These are phyloP conservation scores for Gymnocypris eckloni DNA, from an alignment of 2,797 vertebrate species.

Conservation along the genomic window DNA sequence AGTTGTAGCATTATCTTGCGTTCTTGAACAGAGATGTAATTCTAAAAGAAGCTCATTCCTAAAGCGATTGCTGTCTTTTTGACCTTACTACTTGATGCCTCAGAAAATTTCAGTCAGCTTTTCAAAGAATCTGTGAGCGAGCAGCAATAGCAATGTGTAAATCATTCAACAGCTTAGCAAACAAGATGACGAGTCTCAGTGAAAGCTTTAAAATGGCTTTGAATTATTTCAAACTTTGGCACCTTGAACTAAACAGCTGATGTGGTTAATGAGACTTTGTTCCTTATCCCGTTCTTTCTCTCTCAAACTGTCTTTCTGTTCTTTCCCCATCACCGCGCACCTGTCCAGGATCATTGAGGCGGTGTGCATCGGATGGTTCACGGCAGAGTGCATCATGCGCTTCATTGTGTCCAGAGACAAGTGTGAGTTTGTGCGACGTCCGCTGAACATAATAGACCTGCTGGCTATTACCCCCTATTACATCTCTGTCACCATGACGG, in stretches of 20 bases:
- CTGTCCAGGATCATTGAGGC: conserved; percentile 89
- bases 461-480: conserved; percentile 90
- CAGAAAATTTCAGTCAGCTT: background rate
- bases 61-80: background rate
- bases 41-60: background rate
- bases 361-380: conserved; percentile 93
- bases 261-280: conserved; percentile 15
- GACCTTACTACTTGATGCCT: background rate
- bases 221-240: conserved; percentile 1
- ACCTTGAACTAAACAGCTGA: background rate
- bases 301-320: conserved; percentile 16
- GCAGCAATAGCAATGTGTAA: background rate
- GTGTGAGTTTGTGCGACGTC: conserved; percentile 89
- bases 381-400: conserved; percentile 90
- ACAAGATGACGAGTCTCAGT: background rate
- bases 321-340: conserved; percentile 29
- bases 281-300: background rate
- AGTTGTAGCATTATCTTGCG: background rate
- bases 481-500: conserved; percentile 89
- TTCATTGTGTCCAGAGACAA: conserved; percentile 91
- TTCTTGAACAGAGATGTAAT: background rate
- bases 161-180: background rate
- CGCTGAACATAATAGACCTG: conserved; percentile 90
- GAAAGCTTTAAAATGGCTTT: conserved; percentile 41
- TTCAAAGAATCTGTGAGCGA: background rate